Percentiles rank a stretch among this genome's conserved stretches.
Conservation (phyloP, 2,888 invertebrate genomes). For the Synanthedon formicaeformis region DNA sequence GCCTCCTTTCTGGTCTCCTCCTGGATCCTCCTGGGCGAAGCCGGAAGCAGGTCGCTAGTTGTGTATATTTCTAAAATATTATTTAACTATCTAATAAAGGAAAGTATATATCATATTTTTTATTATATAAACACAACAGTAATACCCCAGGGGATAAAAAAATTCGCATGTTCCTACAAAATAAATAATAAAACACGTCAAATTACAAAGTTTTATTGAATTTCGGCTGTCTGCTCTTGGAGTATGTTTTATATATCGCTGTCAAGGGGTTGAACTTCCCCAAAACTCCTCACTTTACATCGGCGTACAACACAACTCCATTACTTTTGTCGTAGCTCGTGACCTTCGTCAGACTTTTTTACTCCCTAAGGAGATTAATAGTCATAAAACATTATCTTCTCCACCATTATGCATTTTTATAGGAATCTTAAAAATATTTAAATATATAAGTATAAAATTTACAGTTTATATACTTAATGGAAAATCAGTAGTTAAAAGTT, state of each 20-base stretch:
- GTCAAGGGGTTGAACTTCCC: slow-evolving; percentile 39
- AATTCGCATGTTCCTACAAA: too few species aligned
- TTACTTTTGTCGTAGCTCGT: slow-evolving; percentile 37
- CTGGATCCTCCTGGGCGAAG: too few species aligned
- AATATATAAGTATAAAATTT: neutral
- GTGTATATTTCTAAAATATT: too few species aligned
- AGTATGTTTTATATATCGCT: slow-evolving; percentile 25
- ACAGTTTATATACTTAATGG: too few species aligned
- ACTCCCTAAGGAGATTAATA: slow-evolving; percentile 31
- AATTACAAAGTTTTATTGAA: neutral
- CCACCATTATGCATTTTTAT: slow-evolving; percentile 16
- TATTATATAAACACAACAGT: too few species aligned
- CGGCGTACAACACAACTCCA: slow-evolving; percentile 54
- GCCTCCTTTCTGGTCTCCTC: too few species aligned
- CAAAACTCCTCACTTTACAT: slow-evolving; percentile 33
- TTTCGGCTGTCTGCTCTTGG: neutral
- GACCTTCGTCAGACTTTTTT: slow-evolving; percentile 26
- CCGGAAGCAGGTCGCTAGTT: too few species aligned
- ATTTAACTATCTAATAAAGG: too few species aligned
- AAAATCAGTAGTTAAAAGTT: too few species aligned
- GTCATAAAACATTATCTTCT: slow-evolving; percentile 35
- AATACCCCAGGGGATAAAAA: too few species aligned
- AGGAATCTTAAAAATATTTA: slow-evolving; percentile 1
- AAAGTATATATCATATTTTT: too few species aligned
- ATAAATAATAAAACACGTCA: too few species aligned